phyloP scores from a whole-genome alignment of 2,888 invertebrate species.

The Stictocephala bisonia region DNA sequence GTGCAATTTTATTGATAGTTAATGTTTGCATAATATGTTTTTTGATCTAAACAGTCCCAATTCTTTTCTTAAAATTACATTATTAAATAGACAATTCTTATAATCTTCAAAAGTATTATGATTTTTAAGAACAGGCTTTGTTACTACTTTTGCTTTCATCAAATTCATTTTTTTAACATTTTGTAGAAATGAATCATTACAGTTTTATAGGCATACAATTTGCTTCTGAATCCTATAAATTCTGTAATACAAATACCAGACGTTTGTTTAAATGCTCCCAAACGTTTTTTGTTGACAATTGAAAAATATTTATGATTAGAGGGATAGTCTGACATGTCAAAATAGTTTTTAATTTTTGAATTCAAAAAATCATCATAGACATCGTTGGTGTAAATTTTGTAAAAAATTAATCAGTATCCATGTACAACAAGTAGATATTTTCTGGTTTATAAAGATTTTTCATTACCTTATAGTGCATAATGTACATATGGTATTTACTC shows the following conservation, averaged over 20 bases:
- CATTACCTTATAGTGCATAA: conserved; percentile 45
- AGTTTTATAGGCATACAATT: background rate
- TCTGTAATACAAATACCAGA: background rate
- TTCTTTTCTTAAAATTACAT: background rate
- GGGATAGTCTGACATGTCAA: background rate
- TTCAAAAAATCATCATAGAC: background rate
- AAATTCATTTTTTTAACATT: background rate
- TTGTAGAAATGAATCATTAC: background rate
- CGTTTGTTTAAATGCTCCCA: background rate
- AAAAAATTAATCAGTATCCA: conserved; percentile 11
- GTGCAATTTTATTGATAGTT: background rate
- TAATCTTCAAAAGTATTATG: conserved; percentile 7
- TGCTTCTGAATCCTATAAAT: background rate
- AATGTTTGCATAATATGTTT: background rate
- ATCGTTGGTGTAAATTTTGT: background rate
- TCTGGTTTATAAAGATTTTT: background rate
- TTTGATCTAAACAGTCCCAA: background rate
- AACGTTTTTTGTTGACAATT: background rate
- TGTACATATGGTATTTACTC: conserved; percentile 40
- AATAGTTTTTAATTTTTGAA: background rate
- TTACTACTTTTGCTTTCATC: conserved; percentile 1
- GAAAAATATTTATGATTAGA: background rate
- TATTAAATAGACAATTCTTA: background rate
- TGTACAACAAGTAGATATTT: background rate
- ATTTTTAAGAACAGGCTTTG: conserved; percentile 16